These are phyloP conservation scores for Brachynemurus nebulosus DNA, from an alignment of 2,888 invertebrate species.

Conservation along the genomic window DNA sequence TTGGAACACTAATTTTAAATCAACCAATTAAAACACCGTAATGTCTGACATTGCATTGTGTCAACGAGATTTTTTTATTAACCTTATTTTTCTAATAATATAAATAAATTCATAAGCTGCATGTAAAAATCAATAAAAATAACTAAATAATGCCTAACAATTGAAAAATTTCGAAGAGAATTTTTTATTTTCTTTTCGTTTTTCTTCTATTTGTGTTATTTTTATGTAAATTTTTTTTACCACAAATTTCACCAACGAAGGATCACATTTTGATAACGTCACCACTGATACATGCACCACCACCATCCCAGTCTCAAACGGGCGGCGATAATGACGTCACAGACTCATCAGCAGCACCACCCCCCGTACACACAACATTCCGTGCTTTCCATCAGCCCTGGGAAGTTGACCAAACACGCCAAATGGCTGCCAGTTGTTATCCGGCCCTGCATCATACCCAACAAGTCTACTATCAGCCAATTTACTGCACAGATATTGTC, in stretches of 20 bases:
- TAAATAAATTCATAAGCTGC: too few species aligned
- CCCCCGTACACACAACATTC: slow-evolving; percentile 36
- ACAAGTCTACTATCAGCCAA: slow-evolving; percentile 17
- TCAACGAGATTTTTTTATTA: background rate
- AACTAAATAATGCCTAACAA: background rate
- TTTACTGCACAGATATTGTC: slow-evolving; percentile 38
- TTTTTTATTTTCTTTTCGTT: background rate
- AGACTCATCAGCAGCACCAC: slow-evolving; percentile 28
- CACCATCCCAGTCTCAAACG: slow-evolving; percentile 1
- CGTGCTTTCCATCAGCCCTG: slow-evolving; percentile 52
- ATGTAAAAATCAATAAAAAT: background rate
- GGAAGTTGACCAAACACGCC: slow-evolving; percentile 49
- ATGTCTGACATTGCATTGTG: slow-evolving; percentile 1
- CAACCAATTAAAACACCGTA: background rate
- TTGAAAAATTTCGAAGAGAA: background rate
- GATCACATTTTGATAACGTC: slow-evolving; percentile 10
- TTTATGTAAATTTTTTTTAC: slow-evolving; percentile 3
- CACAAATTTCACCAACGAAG: slow-evolving; percentile 4
- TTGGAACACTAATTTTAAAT: too few species aligned
- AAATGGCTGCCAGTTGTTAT: slow-evolving; percentile 28
- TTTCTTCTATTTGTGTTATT: slow-evolving; percentile 6
- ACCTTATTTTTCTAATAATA: too few species aligned
- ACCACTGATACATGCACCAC: slow-evolving; percentile 10
- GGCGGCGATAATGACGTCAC: slow-evolving; percentile 4
- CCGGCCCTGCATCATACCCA: slow-evolving; percentile 8